Conservation (phyloP, 2,888 invertebrate species). For the Polymixis flavicincta region DNA sequence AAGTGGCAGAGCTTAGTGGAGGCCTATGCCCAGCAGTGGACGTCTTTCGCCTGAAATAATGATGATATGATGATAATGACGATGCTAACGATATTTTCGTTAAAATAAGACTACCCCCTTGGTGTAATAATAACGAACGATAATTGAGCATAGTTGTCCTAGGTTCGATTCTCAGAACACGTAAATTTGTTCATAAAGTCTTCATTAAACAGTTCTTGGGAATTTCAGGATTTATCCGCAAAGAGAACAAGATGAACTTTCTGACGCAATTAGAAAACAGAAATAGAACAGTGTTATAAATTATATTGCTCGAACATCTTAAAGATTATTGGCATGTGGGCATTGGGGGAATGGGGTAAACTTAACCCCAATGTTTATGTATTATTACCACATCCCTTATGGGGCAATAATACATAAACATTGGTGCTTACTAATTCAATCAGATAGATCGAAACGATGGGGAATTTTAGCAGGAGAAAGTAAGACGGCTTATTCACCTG, state of each 20-base stretch:
- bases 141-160: not conserved
- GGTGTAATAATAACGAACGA: no score
- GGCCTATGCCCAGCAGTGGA: no score
- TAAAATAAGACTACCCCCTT: no score
- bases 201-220: not conserved
- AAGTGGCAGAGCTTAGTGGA: no score
- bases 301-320: conserved; percentile 4
- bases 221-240: not conserved
- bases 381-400: conserved; percentile 17
- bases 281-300: conserved; percentile 2
- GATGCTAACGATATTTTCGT: no score
- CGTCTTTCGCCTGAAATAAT: no score
- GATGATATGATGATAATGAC: no score
- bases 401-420: conserved; percentile 50
- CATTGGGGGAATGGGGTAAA: not conserved
- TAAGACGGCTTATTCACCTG: conserved; percentile 62
- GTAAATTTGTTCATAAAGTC: not conserved
- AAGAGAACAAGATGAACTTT: not conserved
- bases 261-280: not conserved
- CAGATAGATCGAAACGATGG: conserved; percentile 34
- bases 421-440: conserved; percentile 49
- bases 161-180: not conserved
- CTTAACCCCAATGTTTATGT: conserved; percentile 38
- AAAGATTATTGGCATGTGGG: conserved; percentile 6
- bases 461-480: conserved; percentile 45